Evolutionary conservation across 1,140 invertebrate species (phyloP).

Genomic region (Trichonephila clavata): DNA sequence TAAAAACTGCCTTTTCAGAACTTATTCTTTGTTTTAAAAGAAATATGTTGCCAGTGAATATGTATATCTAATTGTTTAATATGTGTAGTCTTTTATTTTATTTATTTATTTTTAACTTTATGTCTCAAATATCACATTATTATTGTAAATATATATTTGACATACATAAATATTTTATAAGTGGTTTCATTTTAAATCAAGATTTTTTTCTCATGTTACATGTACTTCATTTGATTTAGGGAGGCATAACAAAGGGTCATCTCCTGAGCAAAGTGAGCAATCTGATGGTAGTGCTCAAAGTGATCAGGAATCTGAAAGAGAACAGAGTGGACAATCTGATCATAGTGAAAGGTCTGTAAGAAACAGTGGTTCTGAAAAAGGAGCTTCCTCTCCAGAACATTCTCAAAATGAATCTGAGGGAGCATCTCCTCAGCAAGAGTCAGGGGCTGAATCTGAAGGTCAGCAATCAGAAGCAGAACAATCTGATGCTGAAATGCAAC

Average conservation of each 20-base stretch:
- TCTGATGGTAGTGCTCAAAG: conserved; percentile 56
- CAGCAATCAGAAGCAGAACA: conserved; percentile 31
- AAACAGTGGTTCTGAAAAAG: conserved; percentile 30
- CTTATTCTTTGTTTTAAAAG: too few relatives aligned
- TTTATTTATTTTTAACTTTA: too few relatives aligned
- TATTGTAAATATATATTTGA: too few relatives aligned
- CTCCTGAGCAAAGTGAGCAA: conserved; percentile 33
- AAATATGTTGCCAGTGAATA: too few relatives aligned
- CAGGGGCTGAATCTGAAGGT: conserved; percentile 49
- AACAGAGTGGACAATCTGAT: conserved; percentile 32
- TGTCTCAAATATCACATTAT: too few relatives aligned
- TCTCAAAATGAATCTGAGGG: conserved; percentile 36
- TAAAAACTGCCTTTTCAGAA: too few relatives aligned
- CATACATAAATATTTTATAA: too few relatives aligned
- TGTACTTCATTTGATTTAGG: neutral
- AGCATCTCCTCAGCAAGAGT: neutral
- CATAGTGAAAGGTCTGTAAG: conserved; percentile 41
- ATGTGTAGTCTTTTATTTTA: too few relatives aligned
- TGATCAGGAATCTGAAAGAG: conserved; percentile 57
- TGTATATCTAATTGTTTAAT: too few relatives aligned
- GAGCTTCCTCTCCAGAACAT: conserved; percentile 21
- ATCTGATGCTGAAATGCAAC: neutral
- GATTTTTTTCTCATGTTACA: neutral
- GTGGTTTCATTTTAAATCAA: too few relatives aligned
- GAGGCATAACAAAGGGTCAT: neutral